Evolutionary conservation across 2,113 vertebrate species (phyloP), one percentile per base, ranked within the genome.

Genomic region (Ciconia maguari): DNA sequence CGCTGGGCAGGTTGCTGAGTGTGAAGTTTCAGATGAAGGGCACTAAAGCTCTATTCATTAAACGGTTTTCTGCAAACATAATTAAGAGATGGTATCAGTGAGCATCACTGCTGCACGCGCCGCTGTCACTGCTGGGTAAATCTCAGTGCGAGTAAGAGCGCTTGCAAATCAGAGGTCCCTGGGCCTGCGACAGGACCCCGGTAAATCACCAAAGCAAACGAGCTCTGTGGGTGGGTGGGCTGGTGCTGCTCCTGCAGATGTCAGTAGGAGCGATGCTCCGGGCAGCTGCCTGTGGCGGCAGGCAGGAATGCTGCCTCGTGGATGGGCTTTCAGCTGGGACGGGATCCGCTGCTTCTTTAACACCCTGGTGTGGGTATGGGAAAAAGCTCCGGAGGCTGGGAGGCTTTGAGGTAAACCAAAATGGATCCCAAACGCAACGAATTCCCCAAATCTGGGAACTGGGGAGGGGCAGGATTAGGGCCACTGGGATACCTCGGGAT

Each of bases 1-100:
- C 19, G 16, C 90, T 60, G 62, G 71, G 94, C 90, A 62, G 82
- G 65, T 78, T 93, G 97, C 96, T 70, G 95, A 89, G 87, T 15
- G 94, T 42, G 81, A 91, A n/a, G 75, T 80, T 97, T 85, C 41
- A 46, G 94, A n/a, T 25, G 11, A 83, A 96, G 96, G 96, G 83
- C 94, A 79, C 19, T 15, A 60, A 93, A 91, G 96, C 95, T 83
- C 88, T 54, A 89, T 83, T 98, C 96, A 71, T 97, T 97, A 96
- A 96, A 96, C 8, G 91, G 64, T 85, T 97, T 94, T 97, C 95
- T 93, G 95, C 91, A 72, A 97, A 97, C 85, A 8, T 96, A 97
- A 98, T 98, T 97, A 98, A 97, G 94, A 97, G 96, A 96, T 95
- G 87, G 62, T 93, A 94, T 94, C 87, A 62, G 87, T 3, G 30